Base-by-base conservation (phyloP, 2,888 invertebrate species). In the Agrotis clavis region DNA sequence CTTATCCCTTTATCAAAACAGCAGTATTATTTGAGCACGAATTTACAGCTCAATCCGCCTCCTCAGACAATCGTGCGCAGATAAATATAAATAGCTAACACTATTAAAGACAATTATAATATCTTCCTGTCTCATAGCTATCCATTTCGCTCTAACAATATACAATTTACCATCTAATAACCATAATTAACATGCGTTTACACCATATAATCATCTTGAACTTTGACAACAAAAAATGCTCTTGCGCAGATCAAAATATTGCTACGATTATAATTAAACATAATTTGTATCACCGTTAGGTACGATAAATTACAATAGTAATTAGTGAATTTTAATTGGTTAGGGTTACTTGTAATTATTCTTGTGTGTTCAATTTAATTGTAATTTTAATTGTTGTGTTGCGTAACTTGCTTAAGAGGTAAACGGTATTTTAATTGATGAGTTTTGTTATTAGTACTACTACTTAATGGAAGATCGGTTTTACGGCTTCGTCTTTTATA, bases 261-360 rank as follows among this genome's bases (percentile, higher is more conserved):
- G 60, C 72, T 61, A 62, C 66, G 60, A 53, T 59, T 74, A 21
- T 64, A 80, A 77, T 77, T 50, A 68, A 63, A 61, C 71, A 67
- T 79, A 71, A 76, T 78, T 78, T 77, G 68, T 77, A 62, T 67
- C 48, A 77, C 86, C 80, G 87, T 84, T 87, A 87, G 65, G 25
- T 87, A 87, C 67, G 25, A 80, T 77, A 74, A 71, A 72, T 79
- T 83, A 79, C 72, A 77, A 62, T 76, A 9, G 82, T 77, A 84
- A 86, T 86, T 84, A 83, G 74, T 83, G 76, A 81, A 79, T 81
- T 80, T 67, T 80, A 84, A 82, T 83, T 68, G 71, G 60, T 59
- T 62, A 6, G 56, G 60, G 60, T 67, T 67, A 73, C 63, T 48
- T 61, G 63, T 85, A 81, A 85, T 87, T 87, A 81, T 48, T 63